Conservation (phyloP, 92 coral and sea anemone genomes). For the Palythoa grandis region DNA sequence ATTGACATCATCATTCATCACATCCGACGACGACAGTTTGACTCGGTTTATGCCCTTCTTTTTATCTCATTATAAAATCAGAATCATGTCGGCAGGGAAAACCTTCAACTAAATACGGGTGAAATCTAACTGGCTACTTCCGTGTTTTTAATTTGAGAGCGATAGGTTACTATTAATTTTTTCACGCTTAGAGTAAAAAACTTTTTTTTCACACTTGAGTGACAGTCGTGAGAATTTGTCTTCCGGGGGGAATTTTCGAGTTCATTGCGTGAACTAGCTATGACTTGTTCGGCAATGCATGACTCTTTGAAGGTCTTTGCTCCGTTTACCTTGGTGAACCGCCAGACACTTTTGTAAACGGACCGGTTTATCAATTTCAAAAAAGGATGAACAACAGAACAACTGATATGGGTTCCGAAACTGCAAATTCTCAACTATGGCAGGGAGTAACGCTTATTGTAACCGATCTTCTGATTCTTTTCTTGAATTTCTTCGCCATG, state of each 20-base stretch:
- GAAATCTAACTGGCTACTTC: background rate
- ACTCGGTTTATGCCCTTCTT: background rate
- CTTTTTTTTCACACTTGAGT: background rate
- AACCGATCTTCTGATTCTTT: constrained; percentile 49
- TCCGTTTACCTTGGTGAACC: background rate
- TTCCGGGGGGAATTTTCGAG: constrained; percentile 40
- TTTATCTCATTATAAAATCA: background rate
- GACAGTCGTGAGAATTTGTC: constrained; percentile 7
- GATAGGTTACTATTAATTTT: background rate
- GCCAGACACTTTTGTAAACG: background rate
- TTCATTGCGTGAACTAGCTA: constrained; percentile 9
- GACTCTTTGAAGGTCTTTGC: background rate
- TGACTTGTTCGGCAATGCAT: background rate
- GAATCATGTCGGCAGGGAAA: background rate
- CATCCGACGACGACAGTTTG: background rate
- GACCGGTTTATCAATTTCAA: background rate
- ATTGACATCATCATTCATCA: background rate
- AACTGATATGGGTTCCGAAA: background rate
- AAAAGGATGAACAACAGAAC: constrained; percentile 3
- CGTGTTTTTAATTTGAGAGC: constrained; percentile 5
- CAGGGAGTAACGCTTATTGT: constrained; percentile 52
- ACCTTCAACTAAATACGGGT: background rate
- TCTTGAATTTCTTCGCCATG: constrained; percentile 53
- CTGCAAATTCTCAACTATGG: background rate
- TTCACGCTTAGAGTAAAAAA: background rate